These are phyloP conservation scores for Toxostoma redivivum DNA, from an alignment of 2,113 vertebrate genomes.

Conservation along the genomic window DNA sequence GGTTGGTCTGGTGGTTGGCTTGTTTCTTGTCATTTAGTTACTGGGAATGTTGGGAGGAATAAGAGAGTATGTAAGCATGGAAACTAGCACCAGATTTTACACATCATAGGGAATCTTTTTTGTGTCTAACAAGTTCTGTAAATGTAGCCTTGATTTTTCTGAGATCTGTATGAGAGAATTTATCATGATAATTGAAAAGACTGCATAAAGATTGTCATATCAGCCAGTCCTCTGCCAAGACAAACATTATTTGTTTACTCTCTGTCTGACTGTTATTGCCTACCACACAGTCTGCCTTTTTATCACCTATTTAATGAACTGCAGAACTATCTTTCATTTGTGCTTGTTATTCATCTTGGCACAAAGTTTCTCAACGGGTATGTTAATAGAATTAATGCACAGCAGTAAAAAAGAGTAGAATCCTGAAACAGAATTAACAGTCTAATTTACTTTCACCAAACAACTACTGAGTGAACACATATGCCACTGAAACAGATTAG, in stretches of 20 bases:
- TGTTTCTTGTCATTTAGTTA: not conserved
- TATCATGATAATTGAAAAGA: not conserved
- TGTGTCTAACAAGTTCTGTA: not conserved
- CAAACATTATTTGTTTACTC: not conserved
- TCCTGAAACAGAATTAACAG: not conserved
- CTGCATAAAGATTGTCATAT: not conserved
- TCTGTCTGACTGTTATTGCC: not conserved
- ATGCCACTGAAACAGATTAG: not conserved
- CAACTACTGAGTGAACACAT: not conserved
- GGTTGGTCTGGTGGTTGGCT: not conserved
- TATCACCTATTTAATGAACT: conserved; percentile 17
- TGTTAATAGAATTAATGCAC: conserved; percentile 20
- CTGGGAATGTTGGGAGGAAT: not conserved
- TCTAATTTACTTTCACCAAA: conserved; percentile 24
- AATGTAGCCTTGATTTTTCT: not conserved
- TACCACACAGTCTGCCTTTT: not conserved
- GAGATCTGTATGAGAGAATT: not conserved
- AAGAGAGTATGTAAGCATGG: not conserved
- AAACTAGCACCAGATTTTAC: not conserved
- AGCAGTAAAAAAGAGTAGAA: not conserved
- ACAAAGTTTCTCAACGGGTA: not conserved
- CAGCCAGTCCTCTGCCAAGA: not conserved
- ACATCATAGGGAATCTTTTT: not conserved
- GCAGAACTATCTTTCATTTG: not conserved
- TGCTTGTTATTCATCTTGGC: not conserved